A percentile compares a stretch with the other conserved stretches of the same genome.
Conservation (phyloP, 2,113 vertebrate species). For the Lagopus muta region DNA sequence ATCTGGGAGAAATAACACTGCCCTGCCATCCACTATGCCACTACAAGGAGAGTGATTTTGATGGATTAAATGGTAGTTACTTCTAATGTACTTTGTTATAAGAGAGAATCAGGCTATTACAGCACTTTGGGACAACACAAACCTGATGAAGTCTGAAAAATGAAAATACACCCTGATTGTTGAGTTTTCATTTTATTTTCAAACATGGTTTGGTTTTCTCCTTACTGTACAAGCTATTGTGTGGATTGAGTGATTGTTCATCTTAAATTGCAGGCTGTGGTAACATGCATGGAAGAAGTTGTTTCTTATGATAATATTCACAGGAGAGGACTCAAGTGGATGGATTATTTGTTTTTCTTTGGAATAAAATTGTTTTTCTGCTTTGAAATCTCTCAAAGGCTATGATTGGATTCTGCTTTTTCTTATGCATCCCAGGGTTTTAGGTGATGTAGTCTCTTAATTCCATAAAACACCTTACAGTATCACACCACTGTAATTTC, state of each 20-base stretch:
- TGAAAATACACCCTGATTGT: neutral
- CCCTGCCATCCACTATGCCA: conserved; percentile 21
- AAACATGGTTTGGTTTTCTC: neutral
- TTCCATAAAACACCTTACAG: neutral
- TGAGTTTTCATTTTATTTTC: neutral
- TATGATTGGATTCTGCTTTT: neutral
- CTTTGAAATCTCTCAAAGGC: neutral
- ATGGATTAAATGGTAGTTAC: conserved; percentile 14
- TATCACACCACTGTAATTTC: neutral
- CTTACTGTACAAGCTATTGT: neutral
- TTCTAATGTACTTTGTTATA: neutral
- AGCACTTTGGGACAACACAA: neutral
- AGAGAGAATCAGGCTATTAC: neutral
- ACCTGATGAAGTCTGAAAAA: neutral
- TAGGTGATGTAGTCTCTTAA: neutral
- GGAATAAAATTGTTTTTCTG: neutral
- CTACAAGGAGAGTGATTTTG: conserved; percentile 14
- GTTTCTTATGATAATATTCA: neutral
- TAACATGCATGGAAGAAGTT: neutral
- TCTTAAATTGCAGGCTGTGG: neutral
- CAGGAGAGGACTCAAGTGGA: neutral
- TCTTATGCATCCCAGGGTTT: neutral
- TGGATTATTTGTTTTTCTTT: neutral
- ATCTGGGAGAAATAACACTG: conserved; percentile 16
- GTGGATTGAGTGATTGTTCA: neutral